Base-by-base conservation (phyloP, 92 coral and sea anemone genomes). In the Palythoa grandis region DNA sequence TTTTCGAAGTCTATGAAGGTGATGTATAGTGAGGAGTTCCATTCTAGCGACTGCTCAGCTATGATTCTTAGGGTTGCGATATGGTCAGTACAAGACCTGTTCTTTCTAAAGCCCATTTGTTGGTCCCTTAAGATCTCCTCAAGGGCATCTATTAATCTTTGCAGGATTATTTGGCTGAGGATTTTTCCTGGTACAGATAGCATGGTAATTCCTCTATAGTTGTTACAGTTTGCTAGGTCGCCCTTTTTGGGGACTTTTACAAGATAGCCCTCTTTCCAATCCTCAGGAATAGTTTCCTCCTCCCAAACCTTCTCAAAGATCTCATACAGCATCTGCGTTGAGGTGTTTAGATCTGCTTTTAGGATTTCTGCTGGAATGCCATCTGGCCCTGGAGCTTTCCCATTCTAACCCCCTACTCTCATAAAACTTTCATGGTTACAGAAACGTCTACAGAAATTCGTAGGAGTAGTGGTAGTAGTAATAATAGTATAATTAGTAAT, bases 181-280 rank as follows among this genome's bases (percentile, higher is more conserved):
- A 47, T 74, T 74, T 72, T 74, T 74, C 78, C 78, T 47, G 78
- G 78, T 38, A 74, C 78, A 74, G 78, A 74, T 38, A 74, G 78
- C 78, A 74, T 74, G 54, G 79, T 75, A 75, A 75, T 75, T 75
- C 79, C 79, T 75, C 79, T 75, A 52, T 50, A 75, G 66, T 75
- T 75, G 35, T 52, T 50, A 83, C 78, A 83, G 66, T 83, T 29
- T 20, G 77, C 87, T 83, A 71, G 65, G 74, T 85, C 82, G 12
- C 88, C 87, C 63, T 85, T 60, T 58, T 75, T 85, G 82, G 82
- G 82, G 60, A 85, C 23, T 75, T 85, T 85, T 15, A 85, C 83
- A 4, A 85, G 82, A 58, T 85, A 24, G 35, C 88, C 88, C 75
- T 85, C 88, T 43, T 63, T 85, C 88, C 88, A 85, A 20, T 85